Base-by-base conservation (phyloP, 2,113 vertebrate species). In the Manacus vitellinus region DNA sequence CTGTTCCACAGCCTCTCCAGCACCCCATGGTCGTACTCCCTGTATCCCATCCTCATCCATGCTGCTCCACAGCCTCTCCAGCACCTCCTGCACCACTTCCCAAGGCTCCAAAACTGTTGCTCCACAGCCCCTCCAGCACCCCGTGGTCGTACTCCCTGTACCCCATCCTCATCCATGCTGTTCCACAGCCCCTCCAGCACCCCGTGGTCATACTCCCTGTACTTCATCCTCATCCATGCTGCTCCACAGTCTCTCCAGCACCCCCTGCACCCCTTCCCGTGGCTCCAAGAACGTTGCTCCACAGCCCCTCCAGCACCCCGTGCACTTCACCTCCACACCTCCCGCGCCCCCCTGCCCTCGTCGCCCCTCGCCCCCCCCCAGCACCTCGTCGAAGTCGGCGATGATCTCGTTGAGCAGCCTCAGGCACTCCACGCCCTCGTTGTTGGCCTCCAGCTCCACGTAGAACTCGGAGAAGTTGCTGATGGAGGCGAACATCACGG, bases 381-480 rank as follows among this genome's bases (percentile, higher is more conserved):
- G 88, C 79, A 99, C 99, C 99, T 99, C 99, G 6, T 99, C 99
- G 8, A 99, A 99, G 97, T 99, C 99, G 0, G 99, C 99, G 10
- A 99, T 99, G 97, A 99, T 99, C 97, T 99, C 99, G 13, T 99
- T 99, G 97, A 99, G 99, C 95, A 99, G 98, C 63, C 99, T 95
- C 70, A 99, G 98, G 85, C 99, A 99, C 97, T 99, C 99, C 39
- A 99, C 99, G 0, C 99, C 99, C 95, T 99, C 99, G 4, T 99
- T 99, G 98, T 99, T 99, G 94, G 99, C 99, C 98, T 99, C 99
- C 84, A 99, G 97, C 98, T 99, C 99, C 77, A 99, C 99, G 14
- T 99, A 99, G 97, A 99, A 99, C 97, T 99, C 99, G 0, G 99
- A 99, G 97, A 99, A 99, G 95, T 99, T 99, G 98, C 99, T 99